Percentiles rank a stretch among this genome's conserved stretches.
These are phyloP conservation scores for Perithous albicinctus DNA, from an alignment of 2,888 invertebrate genomes.

Conservation along the genomic window DNA sequence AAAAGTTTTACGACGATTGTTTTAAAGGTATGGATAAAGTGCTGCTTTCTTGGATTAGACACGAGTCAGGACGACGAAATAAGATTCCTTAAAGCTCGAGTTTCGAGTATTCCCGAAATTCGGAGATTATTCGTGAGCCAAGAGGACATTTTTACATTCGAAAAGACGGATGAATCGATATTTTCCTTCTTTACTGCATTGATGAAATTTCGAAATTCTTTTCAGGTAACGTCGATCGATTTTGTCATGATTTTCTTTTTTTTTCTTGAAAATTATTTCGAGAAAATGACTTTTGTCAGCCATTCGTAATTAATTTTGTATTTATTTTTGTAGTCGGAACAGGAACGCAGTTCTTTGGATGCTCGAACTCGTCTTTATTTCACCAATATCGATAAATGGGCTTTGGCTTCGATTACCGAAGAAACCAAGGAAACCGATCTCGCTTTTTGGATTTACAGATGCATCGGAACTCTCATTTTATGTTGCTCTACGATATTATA, in stretches of 20 bases:
- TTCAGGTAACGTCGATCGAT: constrained; percentile 69
- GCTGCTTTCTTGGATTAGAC: constrained; percentile 77
- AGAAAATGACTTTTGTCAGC: background rate
- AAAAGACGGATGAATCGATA: constrained; percentile 76
- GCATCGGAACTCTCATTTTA: constrained; percentile 79
- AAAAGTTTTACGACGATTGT: background rate
- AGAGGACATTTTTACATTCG: constrained; percentile 74
- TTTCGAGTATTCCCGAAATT: constrained; percentile 76
- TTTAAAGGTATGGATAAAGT: constrained; percentile 81
- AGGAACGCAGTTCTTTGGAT: constrained; percentile 74
- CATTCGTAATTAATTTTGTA: background rate
- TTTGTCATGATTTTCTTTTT: background rate
- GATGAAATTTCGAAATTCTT: constrained; percentile 73
- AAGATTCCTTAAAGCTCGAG: constrained; percentile 74
- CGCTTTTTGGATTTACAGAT: constrained; percentile 79
- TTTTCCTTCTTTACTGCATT: constrained; percentile 76
- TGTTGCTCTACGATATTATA: constrained; percentile 79
- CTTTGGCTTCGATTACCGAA: constrained; percentile 76
- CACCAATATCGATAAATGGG: constrained; percentile 82
- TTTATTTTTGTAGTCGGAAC: constrained; percentile 70
- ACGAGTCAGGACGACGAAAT: constrained; percentile 71
- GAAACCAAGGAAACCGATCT: constrained; percentile 78
- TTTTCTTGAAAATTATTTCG: background rate
- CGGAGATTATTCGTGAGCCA: constrained; percentile 74
- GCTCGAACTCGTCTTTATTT: constrained; percentile 77